A percentile compares a stretch with the other conserved stretches of the same genome.
phyloP scores from a whole-genome alignment of 2,888 invertebrate genomes.

The Pachymerium ferrugineum region DNA sequence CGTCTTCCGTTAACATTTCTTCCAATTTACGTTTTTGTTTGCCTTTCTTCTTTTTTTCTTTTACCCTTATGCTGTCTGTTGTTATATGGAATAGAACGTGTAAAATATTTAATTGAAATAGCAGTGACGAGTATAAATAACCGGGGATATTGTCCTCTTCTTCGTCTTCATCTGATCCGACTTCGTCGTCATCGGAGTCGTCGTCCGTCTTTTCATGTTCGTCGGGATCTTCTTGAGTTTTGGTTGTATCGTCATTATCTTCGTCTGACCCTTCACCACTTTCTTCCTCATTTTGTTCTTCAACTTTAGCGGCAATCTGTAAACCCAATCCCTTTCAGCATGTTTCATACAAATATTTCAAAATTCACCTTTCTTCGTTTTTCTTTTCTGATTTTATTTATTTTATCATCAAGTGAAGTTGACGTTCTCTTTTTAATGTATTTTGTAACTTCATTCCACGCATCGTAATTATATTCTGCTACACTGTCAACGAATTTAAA shows the following conservation, averaged over 20 bases:
- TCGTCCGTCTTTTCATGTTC: conserved; percentile 45
- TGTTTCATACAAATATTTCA: background rate
- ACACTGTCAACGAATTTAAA: conserved; percentile 74
- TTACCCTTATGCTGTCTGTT: conserved; percentile 45
- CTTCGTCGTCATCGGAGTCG: conserved; percentile 42
- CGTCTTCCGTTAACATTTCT: conserved; percentile 38
- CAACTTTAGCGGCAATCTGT: background rate
- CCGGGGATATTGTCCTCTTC: conserved; percentile 57
- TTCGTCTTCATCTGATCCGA: conserved; percentile 39
- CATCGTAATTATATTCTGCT: conserved; percentile 73
- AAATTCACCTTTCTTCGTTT: conserved; percentile 45
- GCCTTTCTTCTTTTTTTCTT: conserved; percentile 45
- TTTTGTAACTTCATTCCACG: conserved; percentile 72
- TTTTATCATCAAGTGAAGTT: conserved; percentile 77
- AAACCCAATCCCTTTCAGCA: background rate
- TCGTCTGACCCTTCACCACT: no score
- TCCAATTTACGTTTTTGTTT: conserved; percentile 38
- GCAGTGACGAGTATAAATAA: background rate
- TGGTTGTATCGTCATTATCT: background rate
- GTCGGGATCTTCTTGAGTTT: conserved; percentile 37
- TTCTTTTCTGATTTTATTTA: conserved; percentile 57
- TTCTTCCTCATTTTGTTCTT: no score
- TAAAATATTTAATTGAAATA: conserved; percentile 34
- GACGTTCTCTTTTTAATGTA: conserved; percentile 74
- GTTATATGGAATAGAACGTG: no score